Evolutionary conservation across 2,113 vertebrate genomes (phyloP).

Genomic region (Chamaea fasciata): DNA sequence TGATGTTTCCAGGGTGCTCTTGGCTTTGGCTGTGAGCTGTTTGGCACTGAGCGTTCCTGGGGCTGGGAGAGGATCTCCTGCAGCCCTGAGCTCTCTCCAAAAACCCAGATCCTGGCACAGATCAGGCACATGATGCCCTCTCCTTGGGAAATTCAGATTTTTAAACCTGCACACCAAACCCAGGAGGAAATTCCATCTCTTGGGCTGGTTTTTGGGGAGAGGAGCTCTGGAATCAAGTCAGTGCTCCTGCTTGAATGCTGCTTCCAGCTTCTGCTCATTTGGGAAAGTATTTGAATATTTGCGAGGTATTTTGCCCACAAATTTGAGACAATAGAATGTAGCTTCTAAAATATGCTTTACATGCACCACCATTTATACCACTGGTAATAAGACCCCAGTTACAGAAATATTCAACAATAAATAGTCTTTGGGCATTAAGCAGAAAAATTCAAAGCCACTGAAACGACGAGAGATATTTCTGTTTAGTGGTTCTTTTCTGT

Average conservation of each 20-base stretch:
- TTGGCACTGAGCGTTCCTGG: neutral
- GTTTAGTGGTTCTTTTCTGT: neutral
- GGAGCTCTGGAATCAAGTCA: neutral
- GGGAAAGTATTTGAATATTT: neutral
- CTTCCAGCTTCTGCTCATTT: neutral
- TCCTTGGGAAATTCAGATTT: neutral
- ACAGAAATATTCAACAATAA: constrained; percentile 6
- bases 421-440: neutral
- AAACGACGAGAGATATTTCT: neutral
- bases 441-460: neutral
- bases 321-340: neutral
- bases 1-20: neutral
- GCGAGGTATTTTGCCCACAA: neutral
- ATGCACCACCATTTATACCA: neutral
- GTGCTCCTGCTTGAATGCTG: neutral
- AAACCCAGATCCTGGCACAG: neutral
- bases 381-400: neutral
- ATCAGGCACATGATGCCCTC: rapidly evolving
- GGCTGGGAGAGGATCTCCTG: neutral
- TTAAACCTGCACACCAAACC: neutral
- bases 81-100: neutral
- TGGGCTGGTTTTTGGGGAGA: neutral
- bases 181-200: neutral
- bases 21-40: neutral
- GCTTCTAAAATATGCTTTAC: neutral